Evolutionary conservation across 2,113 vertebrate genomes (phyloP).

Genomic region (Eulemur macaco): DNA sequence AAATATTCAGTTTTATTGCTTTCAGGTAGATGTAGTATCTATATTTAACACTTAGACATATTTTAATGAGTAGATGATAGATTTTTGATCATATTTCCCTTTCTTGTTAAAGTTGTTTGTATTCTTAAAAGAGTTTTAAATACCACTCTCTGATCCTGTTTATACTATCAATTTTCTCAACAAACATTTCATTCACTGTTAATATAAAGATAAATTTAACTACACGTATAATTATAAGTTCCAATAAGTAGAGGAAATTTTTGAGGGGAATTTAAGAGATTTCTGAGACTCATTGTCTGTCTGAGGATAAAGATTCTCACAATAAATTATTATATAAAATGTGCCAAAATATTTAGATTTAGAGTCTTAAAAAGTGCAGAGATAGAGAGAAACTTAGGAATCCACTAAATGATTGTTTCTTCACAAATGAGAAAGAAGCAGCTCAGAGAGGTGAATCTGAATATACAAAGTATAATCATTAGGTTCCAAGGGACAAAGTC

Average conservation of each 20-base stretch:
- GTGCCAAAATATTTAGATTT: not conserved
- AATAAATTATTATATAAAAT: slow-evolving; percentile 20
- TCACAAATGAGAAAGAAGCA: slow-evolving; percentile 1
- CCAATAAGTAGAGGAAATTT: not conserved
- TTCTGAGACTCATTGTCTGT: not conserved
- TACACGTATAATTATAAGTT: not conserved
- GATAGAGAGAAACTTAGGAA: not conserved
- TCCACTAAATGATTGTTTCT: not conserved
- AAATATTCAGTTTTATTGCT: slow-evolving; percentile 60
- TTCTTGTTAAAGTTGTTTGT: slow-evolving; percentile 22
- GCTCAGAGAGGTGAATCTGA: not conserved
- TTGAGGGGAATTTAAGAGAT: not conserved
- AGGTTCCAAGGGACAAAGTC: not conserved
- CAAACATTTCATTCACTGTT: slow-evolving; percentile 21
- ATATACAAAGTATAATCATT: not conserved
- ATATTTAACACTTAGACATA: slow-evolving; percentile 25
- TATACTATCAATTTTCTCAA: slow-evolving; percentile 16
- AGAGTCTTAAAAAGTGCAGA: not conserved
- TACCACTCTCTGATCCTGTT: not conserved
- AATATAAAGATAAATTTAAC: slow-evolving; percentile 33
- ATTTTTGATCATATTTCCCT: not conserved
- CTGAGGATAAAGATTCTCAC: not conserved
- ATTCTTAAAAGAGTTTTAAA: slow-evolving; percentile 43
- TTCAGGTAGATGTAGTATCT: slow-evolving; percentile 38
- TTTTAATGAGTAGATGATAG: slow-evolving; percentile 51